Base-by-base conservation (phyloP, 2,888 invertebrate genomes). In the Lepidocyrtinus sp. region DNA sequence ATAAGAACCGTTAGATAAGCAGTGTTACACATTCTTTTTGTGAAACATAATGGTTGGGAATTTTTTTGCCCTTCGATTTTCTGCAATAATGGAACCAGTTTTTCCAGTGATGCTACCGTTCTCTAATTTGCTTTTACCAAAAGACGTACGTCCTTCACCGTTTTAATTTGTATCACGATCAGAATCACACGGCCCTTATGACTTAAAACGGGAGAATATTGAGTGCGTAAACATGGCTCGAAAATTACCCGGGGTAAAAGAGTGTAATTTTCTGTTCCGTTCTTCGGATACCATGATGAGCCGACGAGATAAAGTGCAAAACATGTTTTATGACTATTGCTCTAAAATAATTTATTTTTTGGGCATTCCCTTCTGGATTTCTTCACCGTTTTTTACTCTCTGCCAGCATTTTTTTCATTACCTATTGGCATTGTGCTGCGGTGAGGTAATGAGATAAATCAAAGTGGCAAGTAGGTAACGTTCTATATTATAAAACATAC, bases 101-200 rank as follows among this genome's bases (percentile, higher is more conserved):
- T 65, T 76, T 76, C 76, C 76, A 76, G 61, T 59, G n/a, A n/a
- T n/a, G n/a, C n/a, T n/a, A n/a, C n/a, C n/a, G n/a, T 67, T 67
- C n/a, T 45, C 2, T 68, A 64, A 63, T 55, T 70, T 75, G 45
- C 26, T 64, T 15, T 69, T 74, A 67, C n/a, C n/a, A n/a, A n/a
- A n/a, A n/a, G n/a, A n/a, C 63, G 59, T 50, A 12, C 45, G 59
- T 19, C 55, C 24, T 69, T 76, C 45, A 64, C 70, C 70, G 65
- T 71, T 76, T 64, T 64, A 67, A 75, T 75, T 74, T 67, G 45
- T 24, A 71, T 65, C 17, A 5, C 17, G 24, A 17, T n/a, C n/a
- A n/a, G n/a, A n/a, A n/a, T n/a, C n/a, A n/a, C n/a, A n/a, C 50
- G 15, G 50, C 50, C 50, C 50, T 50, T 17, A 50, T 50, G 15